A percentile compares a stretch with the other conserved stretches of the same genome.
These are phyloP conservation scores for Spodoptera frugiperda DNA, from an alignment of 1,140 invertebrate species.

Conservation along the genomic window DNA sequence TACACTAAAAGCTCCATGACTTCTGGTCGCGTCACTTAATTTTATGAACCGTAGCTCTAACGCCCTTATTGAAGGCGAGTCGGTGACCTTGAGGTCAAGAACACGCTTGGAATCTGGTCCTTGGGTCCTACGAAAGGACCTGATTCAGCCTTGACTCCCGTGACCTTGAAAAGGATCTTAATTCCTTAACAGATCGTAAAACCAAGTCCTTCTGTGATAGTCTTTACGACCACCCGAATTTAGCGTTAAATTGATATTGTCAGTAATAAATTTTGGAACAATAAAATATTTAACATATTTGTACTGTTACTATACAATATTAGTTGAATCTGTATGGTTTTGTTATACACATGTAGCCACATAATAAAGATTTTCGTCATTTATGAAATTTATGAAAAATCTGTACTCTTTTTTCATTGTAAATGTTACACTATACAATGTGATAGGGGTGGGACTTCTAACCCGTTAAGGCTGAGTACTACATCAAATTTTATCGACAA, in stretches of 20 bases:
- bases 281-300: neutral
- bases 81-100: constrained; percentile 28
- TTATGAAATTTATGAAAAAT: too few species aligned
- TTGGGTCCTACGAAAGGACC: neutral
- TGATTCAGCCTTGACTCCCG: constrained; percentile 14
- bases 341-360: too few species aligned
- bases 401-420: too few species aligned
- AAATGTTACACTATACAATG: too few species aligned
- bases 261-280: constrained; percentile 7
- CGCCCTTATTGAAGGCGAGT: neutral
- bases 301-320: neutral
- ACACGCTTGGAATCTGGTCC: constrained; percentile 19
- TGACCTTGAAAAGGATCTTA: constrained; percentile 8
- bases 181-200: constrained; percentile 33
- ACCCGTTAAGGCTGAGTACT: too few species aligned
- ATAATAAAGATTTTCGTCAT: too few species aligned
- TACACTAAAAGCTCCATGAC: neutral
- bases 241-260: constrained; percentile 7
- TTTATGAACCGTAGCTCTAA: constrained; percentile 12
- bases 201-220: constrained; percentile 24
- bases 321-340: too few species aligned
- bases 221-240: constrained; percentile 24
- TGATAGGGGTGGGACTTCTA: too few species aligned
- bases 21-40: neutral
- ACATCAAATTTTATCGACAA: too few species aligned